phyloP scores from a whole-genome alignment of 2,888 invertebrate species.

The Notocelia uddmanniana region DNA sequence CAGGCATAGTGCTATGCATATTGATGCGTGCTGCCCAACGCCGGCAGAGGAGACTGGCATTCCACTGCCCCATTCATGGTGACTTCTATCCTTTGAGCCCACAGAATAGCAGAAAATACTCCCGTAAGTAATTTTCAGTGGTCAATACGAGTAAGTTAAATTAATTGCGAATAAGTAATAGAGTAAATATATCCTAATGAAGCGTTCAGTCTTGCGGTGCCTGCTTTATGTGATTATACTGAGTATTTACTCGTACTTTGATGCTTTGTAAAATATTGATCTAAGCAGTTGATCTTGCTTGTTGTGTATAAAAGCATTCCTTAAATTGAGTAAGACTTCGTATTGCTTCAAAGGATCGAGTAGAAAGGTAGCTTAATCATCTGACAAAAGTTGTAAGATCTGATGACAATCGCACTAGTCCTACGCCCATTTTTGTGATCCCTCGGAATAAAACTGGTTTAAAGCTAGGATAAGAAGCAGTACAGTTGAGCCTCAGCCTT shows the following conservation, averaged over 20 bases:
- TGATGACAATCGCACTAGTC: too few relatives aligned
- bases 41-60: conserved; percentile 89
- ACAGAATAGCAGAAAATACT: conserved; percentile 82
- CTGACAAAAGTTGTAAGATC: too few relatives aligned
- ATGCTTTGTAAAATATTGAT: too few relatives aligned
- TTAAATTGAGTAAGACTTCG: too few relatives aligned
- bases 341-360: neutral
- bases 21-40: conserved; percentile 88
- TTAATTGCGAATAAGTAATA: neutral
- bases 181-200: neutral
- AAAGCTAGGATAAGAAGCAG: neutral
- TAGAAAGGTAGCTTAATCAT: neutral
- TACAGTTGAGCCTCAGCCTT: neutral
- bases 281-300: too few relatives aligned
- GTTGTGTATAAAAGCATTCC: too few relatives aligned
- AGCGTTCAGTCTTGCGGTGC: neutral
- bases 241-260: too few relatives aligned
- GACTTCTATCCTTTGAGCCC: conserved; percentile 92
- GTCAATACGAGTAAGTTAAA: neutral
- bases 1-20: conserved; percentile 88
- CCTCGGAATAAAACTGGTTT: neutral
- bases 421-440: neutral
- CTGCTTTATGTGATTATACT: too few relatives aligned
- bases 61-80: conserved; percentile 92
- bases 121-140: conserved; percentile 71